Conservation (phyloP, 2,797 vertebrate genomes). For the Leuciscus waleckii region DNA sequence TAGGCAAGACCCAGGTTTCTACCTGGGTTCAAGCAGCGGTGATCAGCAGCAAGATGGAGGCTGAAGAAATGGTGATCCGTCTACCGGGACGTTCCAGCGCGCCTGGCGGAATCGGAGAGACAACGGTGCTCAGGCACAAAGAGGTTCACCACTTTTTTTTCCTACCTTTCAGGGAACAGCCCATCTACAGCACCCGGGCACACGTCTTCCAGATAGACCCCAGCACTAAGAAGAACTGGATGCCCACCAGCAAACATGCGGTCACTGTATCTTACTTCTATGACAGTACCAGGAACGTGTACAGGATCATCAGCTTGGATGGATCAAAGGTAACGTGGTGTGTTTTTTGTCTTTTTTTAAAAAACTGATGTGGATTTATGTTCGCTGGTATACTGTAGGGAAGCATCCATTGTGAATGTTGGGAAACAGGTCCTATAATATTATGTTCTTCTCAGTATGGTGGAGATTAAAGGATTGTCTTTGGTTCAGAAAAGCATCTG, state of each 20-base stretch:
- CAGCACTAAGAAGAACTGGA: constrained; percentile 99
- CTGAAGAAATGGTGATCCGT: constrained; percentile 74
- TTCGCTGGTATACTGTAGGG: constrained; percentile 25
- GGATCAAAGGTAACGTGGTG: constrained; percentile 90
- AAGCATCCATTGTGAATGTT: constrained; percentile 25
- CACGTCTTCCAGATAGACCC: constrained; percentile 99
- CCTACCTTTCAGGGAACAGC: constrained; percentile 91
- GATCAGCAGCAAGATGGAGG: constrained; percentile 72
- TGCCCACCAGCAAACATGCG: constrained; percentile 98
- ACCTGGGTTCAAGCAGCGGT: constrained; percentile 39
- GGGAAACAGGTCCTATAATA: not conserved
- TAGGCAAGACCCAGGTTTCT: constrained; percentile 46
- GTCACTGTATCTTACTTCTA: constrained; percentile 99
- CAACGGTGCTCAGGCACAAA: constrained; percentile 74
- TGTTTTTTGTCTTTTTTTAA: not conserved
- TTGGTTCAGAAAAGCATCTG: not conserved
- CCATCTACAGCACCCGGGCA: constrained; percentile 98
- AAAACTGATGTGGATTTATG: not conserved
- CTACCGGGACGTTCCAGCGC: constrained; percentile 76
- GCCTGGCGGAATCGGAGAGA: constrained; percentile 72
- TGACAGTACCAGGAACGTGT: constrained; percentile 98
- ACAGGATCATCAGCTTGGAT: constrained; percentile 98
- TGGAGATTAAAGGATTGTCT: constrained; percentile 13
- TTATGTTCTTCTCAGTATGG: not conserved
- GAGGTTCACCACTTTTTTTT: constrained; percentile 82